A percentile compares a stretch with the other conserved stretches of the same genome.
Conservation (phyloP, 2,113 vertebrate genomes). For the Clinocottus analis region DNA sequence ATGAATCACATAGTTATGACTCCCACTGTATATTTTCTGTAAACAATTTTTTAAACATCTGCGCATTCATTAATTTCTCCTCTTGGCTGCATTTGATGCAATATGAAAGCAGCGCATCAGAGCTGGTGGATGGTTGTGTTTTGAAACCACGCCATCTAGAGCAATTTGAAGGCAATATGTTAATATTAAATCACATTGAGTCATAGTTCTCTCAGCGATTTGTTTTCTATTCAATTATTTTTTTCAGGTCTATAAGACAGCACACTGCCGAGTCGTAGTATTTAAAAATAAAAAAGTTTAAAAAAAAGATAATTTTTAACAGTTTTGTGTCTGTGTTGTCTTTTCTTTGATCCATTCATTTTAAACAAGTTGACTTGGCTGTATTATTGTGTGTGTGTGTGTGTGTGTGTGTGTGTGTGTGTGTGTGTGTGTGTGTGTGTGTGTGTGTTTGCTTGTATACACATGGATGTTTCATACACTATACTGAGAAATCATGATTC, state of each 20-base stretch:
- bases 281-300: not conserved
- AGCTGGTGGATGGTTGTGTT: constrained; percentile 21
- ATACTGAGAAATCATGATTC: not conserved
- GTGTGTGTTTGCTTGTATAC: not conserved
- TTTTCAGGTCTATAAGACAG: constrained; percentile 22
- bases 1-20: constrained; percentile 32
- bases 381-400: not conserved
- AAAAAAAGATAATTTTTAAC: not conserved
- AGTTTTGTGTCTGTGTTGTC: not conserved
- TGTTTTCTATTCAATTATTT: constrained; percentile 11
- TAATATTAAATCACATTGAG: constrained; percentile 23
- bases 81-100: constrained; percentile 22
- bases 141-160: constrained; percentile 38
- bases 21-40: constrained; percentile 10
- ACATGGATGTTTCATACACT: not conserved
- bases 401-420: not conserved
- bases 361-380: not conserved
- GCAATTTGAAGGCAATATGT: constrained; percentile 21
- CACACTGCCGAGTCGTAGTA: not conserved
- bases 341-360: constrained; percentile 1
- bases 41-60: constrained; percentile 21
- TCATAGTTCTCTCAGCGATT: constrained; percentile 10
- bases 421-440: not conserved
- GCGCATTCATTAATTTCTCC: constrained; percentile 31
- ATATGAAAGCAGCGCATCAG: constrained; percentile 23